These are phyloP conservation scores for Marisa cornuarietis DNA, from an alignment of 1,140 invertebrate genomes.

Conservation along the genomic window DNA sequence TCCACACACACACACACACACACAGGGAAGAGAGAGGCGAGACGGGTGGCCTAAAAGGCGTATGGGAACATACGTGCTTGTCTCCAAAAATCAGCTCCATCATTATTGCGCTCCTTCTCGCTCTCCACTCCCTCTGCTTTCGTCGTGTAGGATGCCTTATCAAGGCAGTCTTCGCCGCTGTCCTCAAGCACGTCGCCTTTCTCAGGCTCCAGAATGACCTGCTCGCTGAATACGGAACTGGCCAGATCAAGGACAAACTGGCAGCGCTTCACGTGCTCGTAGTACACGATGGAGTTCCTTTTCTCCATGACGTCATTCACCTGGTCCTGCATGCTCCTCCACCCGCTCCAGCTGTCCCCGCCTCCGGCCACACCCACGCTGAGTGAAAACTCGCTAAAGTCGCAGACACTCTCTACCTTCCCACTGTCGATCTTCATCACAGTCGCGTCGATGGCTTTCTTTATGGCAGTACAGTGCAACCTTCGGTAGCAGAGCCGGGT, in stretches of 20 bases:
- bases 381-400: conserved; percentile 21
- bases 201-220: no score
- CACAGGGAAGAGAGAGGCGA: no score
- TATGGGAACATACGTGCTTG: neutral
- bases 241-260: conserved; percentile 6
- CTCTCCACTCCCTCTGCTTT: neutral
- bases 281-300: neutral
- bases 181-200: no score
- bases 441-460: conserved; percentile 1
- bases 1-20: no score
- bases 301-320: conserved; percentile 3
- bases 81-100: neutral
- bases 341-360: neutral
- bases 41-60: no score
- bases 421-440: neutral
- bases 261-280: conserved; percentile 7
- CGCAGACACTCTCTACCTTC: neutral
- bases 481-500: conserved; percentile 7
- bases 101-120: neutral
- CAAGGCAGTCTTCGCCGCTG: no score
- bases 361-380: neutral
- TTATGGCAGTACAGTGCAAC: conserved; percentile 4
- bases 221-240: neutral
- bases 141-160: neutral
- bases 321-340: conserved; percentile 23